Evolutionary conservation across 2,797 vertebrate species (phyloP).

Genomic region (Melanotaenia boesemani): DNA sequence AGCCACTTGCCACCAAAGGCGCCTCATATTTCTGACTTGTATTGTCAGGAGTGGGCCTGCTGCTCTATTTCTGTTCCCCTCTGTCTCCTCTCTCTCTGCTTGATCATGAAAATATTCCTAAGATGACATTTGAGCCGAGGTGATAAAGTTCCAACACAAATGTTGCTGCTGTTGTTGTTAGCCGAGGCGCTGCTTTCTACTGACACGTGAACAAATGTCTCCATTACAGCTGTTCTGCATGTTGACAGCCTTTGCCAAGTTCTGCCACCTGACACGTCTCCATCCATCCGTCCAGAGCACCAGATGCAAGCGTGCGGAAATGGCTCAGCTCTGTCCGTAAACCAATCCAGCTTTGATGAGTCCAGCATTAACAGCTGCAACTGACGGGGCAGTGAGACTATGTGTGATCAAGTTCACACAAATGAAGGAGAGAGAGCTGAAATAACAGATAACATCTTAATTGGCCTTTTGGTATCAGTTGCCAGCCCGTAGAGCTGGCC

Average conservation of each 20-base stretch:
- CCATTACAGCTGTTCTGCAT: conserved; percentile 47
- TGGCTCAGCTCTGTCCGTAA: conserved; percentile 47
- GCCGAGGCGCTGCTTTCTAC: conserved; percentile 9
- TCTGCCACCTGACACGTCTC: conserved; percentile 67
- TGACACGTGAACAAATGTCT: conserved; percentile 48
- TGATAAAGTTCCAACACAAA: conserved; percentile 51
- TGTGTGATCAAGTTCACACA: conserved; percentile 13
- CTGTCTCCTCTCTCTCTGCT: neutral
- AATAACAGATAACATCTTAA: conserved; percentile 59
- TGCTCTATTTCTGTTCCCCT: conserved; percentile 25
- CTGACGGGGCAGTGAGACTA: conserved; percentile 14
- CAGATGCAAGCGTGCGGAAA: conserved; percentile 46
- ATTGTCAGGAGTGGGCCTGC: conserved; percentile 25
- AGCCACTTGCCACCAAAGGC: conserved; percentile 26
- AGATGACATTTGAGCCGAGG: conserved; percentile 56
- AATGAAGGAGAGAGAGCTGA: conserved; percentile 30
- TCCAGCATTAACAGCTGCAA: conserved; percentile 66
- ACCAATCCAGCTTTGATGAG: conserved; percentile 63
- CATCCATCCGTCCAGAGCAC: neutral
- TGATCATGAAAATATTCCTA: conserved; percentile 47
- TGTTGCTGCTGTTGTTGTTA: conserved; percentile 64
- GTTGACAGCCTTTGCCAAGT: conserved; percentile 53
- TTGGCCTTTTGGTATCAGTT: conserved; percentile 56
- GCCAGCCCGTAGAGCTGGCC: conserved; percentile 24
- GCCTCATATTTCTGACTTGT: conserved; percentile 35